Evolutionary conservation across 2,888 invertebrate genomes (phyloP).

Genomic region (Orthosia gracilis): DNA sequence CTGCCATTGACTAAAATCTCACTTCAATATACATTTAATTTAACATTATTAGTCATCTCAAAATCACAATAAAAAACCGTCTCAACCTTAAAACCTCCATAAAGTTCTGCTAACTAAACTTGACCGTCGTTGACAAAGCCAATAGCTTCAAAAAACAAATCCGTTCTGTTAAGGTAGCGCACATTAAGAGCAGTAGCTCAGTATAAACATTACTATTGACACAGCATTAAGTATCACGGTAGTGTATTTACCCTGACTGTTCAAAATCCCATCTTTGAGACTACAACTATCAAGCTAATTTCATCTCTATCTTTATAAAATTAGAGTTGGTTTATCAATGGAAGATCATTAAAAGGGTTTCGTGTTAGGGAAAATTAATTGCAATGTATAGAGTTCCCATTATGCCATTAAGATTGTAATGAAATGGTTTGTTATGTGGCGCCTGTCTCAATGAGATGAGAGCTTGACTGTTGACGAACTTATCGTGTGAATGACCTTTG

Average conservation of each 20-base stretch:
- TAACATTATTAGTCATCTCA: background rate
- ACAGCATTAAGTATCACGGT: slow-evolving; percentile 77
- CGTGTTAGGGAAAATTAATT: slow-evolving; percentile 65
- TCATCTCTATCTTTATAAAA: background rate
- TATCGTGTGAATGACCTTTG: slow-evolving; percentile 35
- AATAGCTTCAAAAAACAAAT: slow-evolving; percentile 61
- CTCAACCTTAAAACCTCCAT: background rate
- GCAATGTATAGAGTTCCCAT: slow-evolving; percentile 69
- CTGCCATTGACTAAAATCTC: no score
- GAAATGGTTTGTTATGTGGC: slow-evolving; percentile 60
- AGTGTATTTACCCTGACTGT: slow-evolving; percentile 69
- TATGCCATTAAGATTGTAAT: slow-evolving; percentile 60
- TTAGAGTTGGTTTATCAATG: slow-evolving; percentile 21
- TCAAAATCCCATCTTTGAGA: slow-evolving; percentile 60
- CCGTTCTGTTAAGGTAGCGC: slow-evolving; percentile 70
- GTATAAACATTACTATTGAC: slow-evolving; percentile 74
- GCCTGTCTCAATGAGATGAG: slow-evolving; percentile 51
- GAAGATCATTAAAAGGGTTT: slow-evolving; percentile 55
- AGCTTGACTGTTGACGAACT: slow-evolving; percentile 18
- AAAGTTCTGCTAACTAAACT: slow-evolving; percentile 36
- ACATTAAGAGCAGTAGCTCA: slow-evolving; percentile 71
- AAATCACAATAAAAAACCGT: background rate
- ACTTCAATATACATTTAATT: background rate
- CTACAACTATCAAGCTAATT: background rate
- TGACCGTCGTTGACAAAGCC: slow-evolving; percentile 36